Evolutionary conservation across 2,797 vertebrate species (phyloP), one percentile per base, ranked within the genome.

Genomic region (Furcifer pardalis): DNA sequence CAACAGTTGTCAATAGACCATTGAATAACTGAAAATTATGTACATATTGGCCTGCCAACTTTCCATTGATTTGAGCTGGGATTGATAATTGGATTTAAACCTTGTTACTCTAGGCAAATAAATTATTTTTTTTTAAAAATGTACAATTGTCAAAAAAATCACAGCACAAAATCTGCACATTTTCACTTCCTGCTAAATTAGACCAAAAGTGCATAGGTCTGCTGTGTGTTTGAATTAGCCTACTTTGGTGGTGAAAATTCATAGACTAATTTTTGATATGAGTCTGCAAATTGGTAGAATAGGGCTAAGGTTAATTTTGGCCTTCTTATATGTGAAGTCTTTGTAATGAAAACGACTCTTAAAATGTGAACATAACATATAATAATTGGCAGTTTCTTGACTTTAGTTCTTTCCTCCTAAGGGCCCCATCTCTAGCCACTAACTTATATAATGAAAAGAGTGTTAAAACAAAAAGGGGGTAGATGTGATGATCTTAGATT

Each of bases 361-460:
- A 74, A 32, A 60, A 13, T 82, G n/a, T 79, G 84, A 91, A 42
- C 44, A 74, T 44, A 59, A 44, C 30, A 79, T 89, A 65, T 35
- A 68, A 60, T 84, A 86, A 84, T 27, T 89, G 81, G 35, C 89
- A 80, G n/a, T 85, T 77, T 87, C 65, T 68, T 88, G 87, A 46
- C 79, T 86, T 69, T 23, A 35, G 59, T 17, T 77, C 3, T 66
- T 87, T 78, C 37, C n/a, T 77, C 37, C 68, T 89, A 0, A 0
- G 65, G 60, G 25, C 79, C 73, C 81, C 66, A 13, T 13, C 83
- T 79, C 52, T 25, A 87, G 52, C 30, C 56, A 86, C 82, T 86
- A 72, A 74, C 15, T 42, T 79, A 79, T 3, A 44, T 30, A 86
- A 80, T 1, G 88, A 9, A 30, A 81, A 78, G 66, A n/a, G 0